Evolutionary conservation across 2,797 vertebrate genomes (phyloP).

Genomic region (Coilia nasus): DNA sequence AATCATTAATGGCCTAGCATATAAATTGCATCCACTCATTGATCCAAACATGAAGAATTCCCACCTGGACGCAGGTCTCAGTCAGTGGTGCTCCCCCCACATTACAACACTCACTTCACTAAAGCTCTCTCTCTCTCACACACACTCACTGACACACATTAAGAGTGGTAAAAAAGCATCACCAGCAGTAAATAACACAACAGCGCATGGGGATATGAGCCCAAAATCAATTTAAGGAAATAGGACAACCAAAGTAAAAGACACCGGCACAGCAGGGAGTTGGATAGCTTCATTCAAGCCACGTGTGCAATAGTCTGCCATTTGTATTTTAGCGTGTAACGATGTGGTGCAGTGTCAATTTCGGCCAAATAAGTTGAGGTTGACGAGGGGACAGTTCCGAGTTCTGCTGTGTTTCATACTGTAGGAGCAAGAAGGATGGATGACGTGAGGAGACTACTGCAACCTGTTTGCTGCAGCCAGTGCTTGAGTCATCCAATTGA

Average conservation of each 20-base stretch:
- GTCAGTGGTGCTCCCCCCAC: too few relatives aligned
- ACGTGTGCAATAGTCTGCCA: not conserved
- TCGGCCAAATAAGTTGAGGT: not conserved
- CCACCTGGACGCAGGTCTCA: too few relatives aligned
- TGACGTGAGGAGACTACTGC: conserved; percentile 46
- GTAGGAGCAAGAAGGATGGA: not conserved
- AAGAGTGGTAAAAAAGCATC: not conserved
- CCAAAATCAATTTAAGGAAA: not conserved
- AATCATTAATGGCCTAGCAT: not conserved
- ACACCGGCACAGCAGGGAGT: not conserved
- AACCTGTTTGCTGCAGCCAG: conserved; percentile 53
- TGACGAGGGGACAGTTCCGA: not conserved
- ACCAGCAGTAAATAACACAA: not conserved
- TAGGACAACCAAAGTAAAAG: not conserved
- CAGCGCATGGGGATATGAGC: not conserved
- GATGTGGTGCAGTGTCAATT: not conserved
- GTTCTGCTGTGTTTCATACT: not conserved
- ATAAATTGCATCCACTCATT: not conserved
- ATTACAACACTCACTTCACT: too few relatives aligned
- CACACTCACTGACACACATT: not conserved
- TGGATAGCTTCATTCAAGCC: not conserved
- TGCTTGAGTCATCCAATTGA: conserved; percentile 49
- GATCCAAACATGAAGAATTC: too few relatives aligned
- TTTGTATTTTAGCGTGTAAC: not conserved
- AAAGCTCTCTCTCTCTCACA: too few relatives aligned